Conservation (phyloP, 2,113 vertebrate species). For the Meriones unguiculatus region DNA sequence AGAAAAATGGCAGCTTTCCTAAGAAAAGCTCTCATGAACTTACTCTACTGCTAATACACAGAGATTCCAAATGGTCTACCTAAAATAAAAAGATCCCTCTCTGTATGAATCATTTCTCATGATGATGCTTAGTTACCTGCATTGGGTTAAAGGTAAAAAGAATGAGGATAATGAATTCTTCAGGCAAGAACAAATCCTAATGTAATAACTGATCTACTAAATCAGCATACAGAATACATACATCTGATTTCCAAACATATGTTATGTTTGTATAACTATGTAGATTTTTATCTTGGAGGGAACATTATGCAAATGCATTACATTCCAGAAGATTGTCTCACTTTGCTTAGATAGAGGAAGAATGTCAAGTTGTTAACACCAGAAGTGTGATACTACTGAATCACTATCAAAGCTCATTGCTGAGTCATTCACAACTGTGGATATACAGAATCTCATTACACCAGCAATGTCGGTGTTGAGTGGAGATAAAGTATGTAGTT, state of each 20-base stretch:
- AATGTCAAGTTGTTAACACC: constrained; percentile 56
- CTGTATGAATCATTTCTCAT: not conserved
- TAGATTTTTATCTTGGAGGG: constrained; percentile 54
- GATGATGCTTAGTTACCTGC: not conserved
- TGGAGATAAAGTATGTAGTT: not conserved
- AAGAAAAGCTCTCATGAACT: not conserved
- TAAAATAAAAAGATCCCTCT: not conserved
- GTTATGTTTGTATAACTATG: constrained; percentile 39
- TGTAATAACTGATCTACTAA: constrained; percentile 60
- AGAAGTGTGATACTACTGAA: constrained; percentile 29
- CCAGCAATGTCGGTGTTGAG: not conserved
- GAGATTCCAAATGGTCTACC: not conserved
- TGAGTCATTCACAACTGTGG: constrained; percentile 53
- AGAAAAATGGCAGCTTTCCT: not conserved
- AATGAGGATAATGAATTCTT: not conserved
- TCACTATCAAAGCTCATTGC: constrained; percentile 27
- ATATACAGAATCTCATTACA: not conserved
- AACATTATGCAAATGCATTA: constrained; percentile 42
- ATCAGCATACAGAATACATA: constrained; percentile 23
- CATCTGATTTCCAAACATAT: constrained; percentile 42
- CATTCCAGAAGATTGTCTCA: not conserved
- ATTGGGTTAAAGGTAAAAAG: not conserved
- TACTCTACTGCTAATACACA: not conserved
- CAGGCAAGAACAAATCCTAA: not conserved
- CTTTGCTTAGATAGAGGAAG: constrained; percentile 39